Base-by-base conservation (phyloP, 2,113 vertebrate species). In the Anarrhichthys ocellatus region DNA sequence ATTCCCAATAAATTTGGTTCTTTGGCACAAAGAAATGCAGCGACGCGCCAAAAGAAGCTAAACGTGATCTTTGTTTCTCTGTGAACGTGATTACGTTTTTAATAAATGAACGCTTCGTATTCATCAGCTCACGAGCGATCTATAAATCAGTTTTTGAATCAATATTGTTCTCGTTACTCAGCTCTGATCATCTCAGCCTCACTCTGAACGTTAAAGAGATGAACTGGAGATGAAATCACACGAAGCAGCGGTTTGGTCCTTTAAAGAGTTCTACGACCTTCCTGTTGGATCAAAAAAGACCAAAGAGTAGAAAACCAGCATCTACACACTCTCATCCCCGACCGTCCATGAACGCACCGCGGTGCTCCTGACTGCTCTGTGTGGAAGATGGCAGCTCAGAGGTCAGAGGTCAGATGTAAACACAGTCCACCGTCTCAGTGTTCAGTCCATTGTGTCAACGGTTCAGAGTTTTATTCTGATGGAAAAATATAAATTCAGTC, bases 261-360 rank as follows among this genome's bases (percentile, higher is more conserved):
- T 82, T 66, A 80, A 79, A 8, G 24, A 48, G 9, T 5, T 32
- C 14, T 54, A 20, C 17, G 4, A 65, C 18, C 8, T 11, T 52
- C 50, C 44, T 18, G 46, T 63, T n/a, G 77, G 17, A 34, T 18
- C 69, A 20, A 10, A 14, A 58, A 76, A 69, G 63, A 17, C 68
- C 67, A 76, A 75, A 65, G 2, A 22, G 6, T 5, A n/a, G 50
- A 10, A 64, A 27, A 27, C 29, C 88, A 88, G 90, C 90, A 88
- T 90, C 90, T 91, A 91, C 88, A 17, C 58, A 17, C 58, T 61
- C 34, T 61, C 61, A 40, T 66, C 69, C 67, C 46, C 1, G 10
- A 74, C 22, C 1, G 10, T 29, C 66, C n/a, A 2, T 3, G 2
- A 61, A 61, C 58, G 14, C 58, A 61, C 27, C 58, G 27, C 24